phyloP scores from a whole-genome alignment of 1,140 invertebrate genomes.

The Orius insidiosus region DNA sequence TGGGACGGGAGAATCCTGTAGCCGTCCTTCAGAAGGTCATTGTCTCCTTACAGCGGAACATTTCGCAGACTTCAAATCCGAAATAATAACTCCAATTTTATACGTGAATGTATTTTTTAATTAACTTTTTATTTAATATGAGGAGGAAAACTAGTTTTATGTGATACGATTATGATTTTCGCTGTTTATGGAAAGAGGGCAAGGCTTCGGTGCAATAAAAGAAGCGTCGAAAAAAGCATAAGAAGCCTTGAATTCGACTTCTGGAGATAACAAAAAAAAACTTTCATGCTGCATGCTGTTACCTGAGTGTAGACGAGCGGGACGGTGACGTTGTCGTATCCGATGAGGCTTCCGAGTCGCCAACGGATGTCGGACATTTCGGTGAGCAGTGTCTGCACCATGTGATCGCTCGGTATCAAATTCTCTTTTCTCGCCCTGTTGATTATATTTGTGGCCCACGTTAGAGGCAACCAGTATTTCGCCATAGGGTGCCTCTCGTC shows the following conservation, averaged over 20 bases:
- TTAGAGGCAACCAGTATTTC: slow-evolving; percentile 83
- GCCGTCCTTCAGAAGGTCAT: too few relatives aligned
- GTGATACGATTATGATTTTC: too few relatives aligned
- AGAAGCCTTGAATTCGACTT: neutral
- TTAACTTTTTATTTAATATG: too few relatives aligned
- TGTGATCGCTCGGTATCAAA: slow-evolving; percentile 65
- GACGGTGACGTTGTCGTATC: slow-evolving; percentile 93
- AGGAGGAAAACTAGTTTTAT: too few relatives aligned
- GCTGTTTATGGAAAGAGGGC: neutral
- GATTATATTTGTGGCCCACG: slow-evolving; percentile 81
- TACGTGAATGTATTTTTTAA: too few relatives aligned
- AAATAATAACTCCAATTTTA: too few relatives aligned
- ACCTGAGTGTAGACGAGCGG: slow-evolving; percentile 97
- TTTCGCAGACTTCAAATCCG: too few relatives aligned
- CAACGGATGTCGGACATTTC: slow-evolving; percentile 68
- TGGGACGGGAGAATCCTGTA: too few relatives aligned
- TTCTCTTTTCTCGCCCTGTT: slow-evolving; percentile 65
- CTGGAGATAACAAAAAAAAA: neutral
- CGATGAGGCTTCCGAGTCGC: slow-evolving; percentile 60
- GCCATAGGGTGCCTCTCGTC: slow-evolving; percentile 68
- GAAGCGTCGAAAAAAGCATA: neutral
- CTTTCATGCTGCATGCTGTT: slow-evolving; percentile 6
- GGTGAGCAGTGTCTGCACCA: slow-evolving; percentile 65
- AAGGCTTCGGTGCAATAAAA: neutral
- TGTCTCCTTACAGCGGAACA: too few relatives aligned